phyloP scores from a whole-genome alignment of 1,140 invertebrate genomes.

The Sycophila sp. region DNA sequence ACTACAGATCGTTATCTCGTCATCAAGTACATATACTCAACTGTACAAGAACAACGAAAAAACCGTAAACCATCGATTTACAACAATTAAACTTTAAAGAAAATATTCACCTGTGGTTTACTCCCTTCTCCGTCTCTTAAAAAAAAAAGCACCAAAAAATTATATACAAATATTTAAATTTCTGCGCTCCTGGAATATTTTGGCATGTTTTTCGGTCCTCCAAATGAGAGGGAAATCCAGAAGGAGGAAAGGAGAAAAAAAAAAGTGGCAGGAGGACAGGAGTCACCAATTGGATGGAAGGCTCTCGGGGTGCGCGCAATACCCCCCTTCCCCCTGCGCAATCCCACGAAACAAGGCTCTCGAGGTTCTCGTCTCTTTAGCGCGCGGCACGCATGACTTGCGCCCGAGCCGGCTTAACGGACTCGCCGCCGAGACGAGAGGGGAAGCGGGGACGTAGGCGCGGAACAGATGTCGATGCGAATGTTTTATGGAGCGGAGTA shows the following conservation, averaged over 20 bases:
- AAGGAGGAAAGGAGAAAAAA: neutral
- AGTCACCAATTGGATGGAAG: constrained; percentile 53
- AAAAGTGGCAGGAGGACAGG: constrained; percentile 6
- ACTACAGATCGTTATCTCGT: too few species aligned
- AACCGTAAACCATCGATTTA: too few species aligned
- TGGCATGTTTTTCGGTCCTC: too few species aligned
- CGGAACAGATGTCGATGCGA: constrained; percentile 63
- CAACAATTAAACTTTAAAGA: too few species aligned
- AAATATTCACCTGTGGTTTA: too few species aligned
- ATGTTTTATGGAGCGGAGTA: constrained; percentile 58
- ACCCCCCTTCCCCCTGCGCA: constrained; percentile 47
- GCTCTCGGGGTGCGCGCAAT: constrained; percentile 45
- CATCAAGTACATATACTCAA: too few species aligned
- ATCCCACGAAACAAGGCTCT: constrained; percentile 65
- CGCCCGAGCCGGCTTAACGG: constrained; percentile 63
- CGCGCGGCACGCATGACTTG: constrained; percentile 62
- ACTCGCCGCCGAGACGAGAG: constrained; percentile 36
- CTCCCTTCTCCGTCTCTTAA: too few species aligned
- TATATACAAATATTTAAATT: too few species aligned
- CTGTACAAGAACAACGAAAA: too few species aligned
- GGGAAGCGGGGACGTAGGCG: constrained; percentile 56
- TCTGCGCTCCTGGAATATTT: too few species aligned
- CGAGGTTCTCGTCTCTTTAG: constrained; percentile 38
- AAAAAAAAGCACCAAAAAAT: too few species aligned
- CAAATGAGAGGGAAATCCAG: too few species aligned